Evolutionary conservation across 2,113 vertebrate genomes (phyloP), one percentile per base, ranked within the genome.

Genomic region (Oreochromis spilurus): DNA sequence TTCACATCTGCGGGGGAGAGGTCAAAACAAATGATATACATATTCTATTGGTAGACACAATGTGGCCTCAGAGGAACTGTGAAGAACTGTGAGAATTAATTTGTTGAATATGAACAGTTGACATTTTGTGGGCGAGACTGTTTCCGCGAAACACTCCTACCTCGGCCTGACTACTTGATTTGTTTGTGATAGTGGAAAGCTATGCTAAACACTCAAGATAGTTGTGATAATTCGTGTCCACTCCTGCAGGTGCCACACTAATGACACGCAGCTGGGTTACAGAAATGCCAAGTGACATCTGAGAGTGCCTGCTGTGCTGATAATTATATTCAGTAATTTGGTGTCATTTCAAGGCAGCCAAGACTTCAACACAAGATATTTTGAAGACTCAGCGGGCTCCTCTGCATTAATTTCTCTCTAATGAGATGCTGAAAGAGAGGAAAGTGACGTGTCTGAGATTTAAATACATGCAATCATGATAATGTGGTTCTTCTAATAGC

Each of bases 1-100:
- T 99, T 99, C 86, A 99, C 98, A 96, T 99, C 99, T 99, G 96
- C 48, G 89, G 91, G 31, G 65, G 53, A 38, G 95, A 91, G 34
- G 95, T 31, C 89, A 78, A 89, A 54, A 94, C 40, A 91, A 38
- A 9, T 53, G 29, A 72, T 77, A 17, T 29, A 75, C 26, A 79
- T 6, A 19, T 45, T 29, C 16, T 57, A 24, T 86, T 21, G 55
- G 45, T 7, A 65, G 19, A 89, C 29, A 17, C 26, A 84, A 48
- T 88, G 17, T 16, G 38, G 34, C 52, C 88, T 54, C 26, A 62
- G 43, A 67, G 48, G 53, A 87, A 65, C 52, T 26, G 79, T 6
- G 54, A 36, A 52, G 50, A 24, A 65, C 80, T 45, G 26, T 17
- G 50, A 70, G 67, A 87, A 70, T 52, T 78, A 48, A 91, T 70